These are phyloP conservation scores for Melanargia galathea DNA, from an alignment of 2,888 invertebrate species.

Conservation along the genomic window DNA sequence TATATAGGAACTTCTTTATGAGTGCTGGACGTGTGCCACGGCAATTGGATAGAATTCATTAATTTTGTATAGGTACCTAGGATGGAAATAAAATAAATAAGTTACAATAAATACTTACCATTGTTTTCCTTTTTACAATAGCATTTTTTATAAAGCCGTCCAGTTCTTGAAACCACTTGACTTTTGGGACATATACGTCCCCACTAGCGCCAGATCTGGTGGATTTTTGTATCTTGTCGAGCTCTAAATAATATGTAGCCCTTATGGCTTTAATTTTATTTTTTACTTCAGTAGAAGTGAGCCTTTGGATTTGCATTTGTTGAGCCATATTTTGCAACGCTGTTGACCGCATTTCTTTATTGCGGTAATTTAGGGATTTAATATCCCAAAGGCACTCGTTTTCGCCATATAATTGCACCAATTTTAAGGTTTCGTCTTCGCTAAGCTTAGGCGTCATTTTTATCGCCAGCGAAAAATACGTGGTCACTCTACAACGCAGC, in stretches of 20 bases:
- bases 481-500: too few relatives aligned
- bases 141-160: too few relatives aligned
- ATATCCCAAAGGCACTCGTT: conserved; percentile 27
- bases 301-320: conserved; percentile 24
- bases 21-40: too few relatives aligned
- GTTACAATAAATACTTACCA: too few relatives aligned
- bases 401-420: conserved; percentile 23
- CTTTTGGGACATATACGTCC: conserved; percentile 36
- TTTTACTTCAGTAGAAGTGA: conserved; percentile 25
- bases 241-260: conserved; percentile 36
- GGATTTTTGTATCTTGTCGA: conserved; percentile 39
- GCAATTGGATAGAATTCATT: too few relatives aligned
- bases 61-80: too few relatives aligned
- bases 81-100: too few relatives aligned
- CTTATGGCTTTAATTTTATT: conserved; percentile 34
- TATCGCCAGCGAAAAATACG: conserved; percentile 2
- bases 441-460: conserved; percentile 32
- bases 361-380: conserved; percentile 20
- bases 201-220: conserved; percentile 40
- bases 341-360: conserved; percentile 25
- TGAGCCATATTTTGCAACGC: conserved; percentile 24
- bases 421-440: conserved; percentile 22
- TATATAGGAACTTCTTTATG: too few relatives aligned
- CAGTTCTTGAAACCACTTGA: too few relatives aligned
- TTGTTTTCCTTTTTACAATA: too few relatives aligned